These are phyloP conservation scores for Callorhinus ursinus DNA, from an alignment of 2,113 vertebrate genomes.

Conservation along the genomic window DNA sequence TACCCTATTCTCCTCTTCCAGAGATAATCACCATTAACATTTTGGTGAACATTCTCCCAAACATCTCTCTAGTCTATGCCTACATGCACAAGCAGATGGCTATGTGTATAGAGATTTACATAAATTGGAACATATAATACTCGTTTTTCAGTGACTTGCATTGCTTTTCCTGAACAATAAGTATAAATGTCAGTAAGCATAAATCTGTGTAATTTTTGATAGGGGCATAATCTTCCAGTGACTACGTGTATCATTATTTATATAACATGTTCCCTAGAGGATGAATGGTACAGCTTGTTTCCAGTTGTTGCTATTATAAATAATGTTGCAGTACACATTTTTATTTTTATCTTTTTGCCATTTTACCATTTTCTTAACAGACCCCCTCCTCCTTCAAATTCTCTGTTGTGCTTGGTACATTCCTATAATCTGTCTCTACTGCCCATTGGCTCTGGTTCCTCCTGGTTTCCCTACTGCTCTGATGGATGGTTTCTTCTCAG, in stretches of 20 bases:
- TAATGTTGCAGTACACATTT: background rate
- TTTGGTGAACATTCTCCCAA: slow-evolving; percentile 51
- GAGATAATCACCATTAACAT: slow-evolving; percentile 49
- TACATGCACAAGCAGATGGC: slow-evolving; percentile 61
- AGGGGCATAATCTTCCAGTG: background rate
- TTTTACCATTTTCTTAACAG: background rate
- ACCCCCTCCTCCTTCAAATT: slow-evolving; percentile 6
- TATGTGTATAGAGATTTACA: slow-evolving; percentile 62
- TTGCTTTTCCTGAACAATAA: slow-evolving; percentile 53
- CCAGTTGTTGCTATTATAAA: background rate
- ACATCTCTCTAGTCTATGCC: slow-evolving; percentile 31
- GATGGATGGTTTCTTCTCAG: background rate
- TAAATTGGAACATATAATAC: slow-evolving; percentile 62
- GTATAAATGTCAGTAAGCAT: slow-evolving; percentile 40
- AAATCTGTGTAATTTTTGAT: background rate
- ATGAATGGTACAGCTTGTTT: background rate
- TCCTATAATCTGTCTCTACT: background rate
- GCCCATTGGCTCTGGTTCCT: background rate
- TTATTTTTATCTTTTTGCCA: background rate
- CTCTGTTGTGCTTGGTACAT: background rate
- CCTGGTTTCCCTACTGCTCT: background rate
- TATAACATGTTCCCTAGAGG: background rate
- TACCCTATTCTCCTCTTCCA: slow-evolving; percentile 45
- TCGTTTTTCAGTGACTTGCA: slow-evolving; percentile 48
- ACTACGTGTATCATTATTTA: background rate